Conservation (phyloP, 64 coral and sea anemone genomes). For the Cladopsammia gracilis region DNA sequence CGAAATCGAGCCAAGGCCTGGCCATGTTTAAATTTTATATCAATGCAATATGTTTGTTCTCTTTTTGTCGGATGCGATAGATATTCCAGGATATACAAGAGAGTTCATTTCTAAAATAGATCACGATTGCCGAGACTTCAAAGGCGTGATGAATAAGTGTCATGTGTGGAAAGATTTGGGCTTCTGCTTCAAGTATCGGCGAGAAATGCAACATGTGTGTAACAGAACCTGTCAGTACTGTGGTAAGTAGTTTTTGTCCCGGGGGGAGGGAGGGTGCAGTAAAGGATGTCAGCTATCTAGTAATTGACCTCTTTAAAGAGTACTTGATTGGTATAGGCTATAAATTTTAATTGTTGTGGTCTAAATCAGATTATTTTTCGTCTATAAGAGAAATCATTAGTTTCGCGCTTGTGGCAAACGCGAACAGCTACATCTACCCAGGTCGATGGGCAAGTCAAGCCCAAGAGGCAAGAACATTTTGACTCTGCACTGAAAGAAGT, state of each 20-base stretch:
- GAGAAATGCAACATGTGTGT: conserved; percentile 72
- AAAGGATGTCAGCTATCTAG: background rate
- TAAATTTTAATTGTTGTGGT: no score
- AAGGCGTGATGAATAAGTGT: conserved; percentile 31
- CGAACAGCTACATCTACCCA: no score
- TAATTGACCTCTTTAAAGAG: no score
- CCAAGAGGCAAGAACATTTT: no score
- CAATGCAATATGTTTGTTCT: background rate
- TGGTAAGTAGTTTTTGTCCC: conserved; percentile 14
- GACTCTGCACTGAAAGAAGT: no score
- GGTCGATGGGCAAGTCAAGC: no score
- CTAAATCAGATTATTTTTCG: no score
- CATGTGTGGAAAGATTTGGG: conserved; percentile 79
- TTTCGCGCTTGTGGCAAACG: no score
- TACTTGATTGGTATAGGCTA: no score
- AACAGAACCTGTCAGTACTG: conserved; percentile 76
- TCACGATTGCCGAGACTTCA: conserved; percentile 61
- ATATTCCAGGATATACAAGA: conserved; percentile 24
- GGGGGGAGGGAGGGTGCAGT: background rate
- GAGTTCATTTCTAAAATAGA: conserved; percentile 29
- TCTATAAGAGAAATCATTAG: no score
- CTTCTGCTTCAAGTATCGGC: conserved; percentile 79
- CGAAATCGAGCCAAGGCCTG: no score
- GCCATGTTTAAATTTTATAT: background rate
- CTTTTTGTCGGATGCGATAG: background rate